These are phyloP conservation scores for Myrmecophaga tridactyla DNA, from an alignment of 2,113 vertebrate species.

Conservation along the genomic window DNA sequence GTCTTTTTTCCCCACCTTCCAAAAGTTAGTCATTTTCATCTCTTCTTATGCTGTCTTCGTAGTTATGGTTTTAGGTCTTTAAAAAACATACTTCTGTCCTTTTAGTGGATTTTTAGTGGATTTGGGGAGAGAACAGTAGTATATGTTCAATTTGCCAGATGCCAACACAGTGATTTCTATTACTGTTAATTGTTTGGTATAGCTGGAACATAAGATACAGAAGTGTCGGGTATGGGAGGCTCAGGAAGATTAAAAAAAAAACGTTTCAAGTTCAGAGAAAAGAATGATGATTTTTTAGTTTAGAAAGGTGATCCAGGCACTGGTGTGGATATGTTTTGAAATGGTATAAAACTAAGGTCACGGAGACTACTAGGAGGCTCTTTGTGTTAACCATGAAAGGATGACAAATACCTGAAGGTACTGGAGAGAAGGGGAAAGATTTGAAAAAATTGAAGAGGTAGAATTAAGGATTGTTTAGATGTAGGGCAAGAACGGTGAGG, in stretches of 20 bases:
- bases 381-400: background rate
- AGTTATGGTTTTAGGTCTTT: background rate
- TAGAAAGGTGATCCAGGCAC: background rate
- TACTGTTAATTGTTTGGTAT: background rate
- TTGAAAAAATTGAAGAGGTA: background rate
- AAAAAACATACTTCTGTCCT: background rate
- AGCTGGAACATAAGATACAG: background rate
- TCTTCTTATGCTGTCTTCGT: background rate
- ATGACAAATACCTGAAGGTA: background rate
- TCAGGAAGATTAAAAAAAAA: background rate
- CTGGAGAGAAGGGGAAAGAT: background rate
- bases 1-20: background rate
- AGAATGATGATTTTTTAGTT: background rate
- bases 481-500: background rate
- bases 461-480: constrained; percentile 3
- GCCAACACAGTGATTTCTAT: background rate
- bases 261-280: background rate
- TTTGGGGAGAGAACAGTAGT: background rate
- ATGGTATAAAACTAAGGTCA: background rate
- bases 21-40: background rate
- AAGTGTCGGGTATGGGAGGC: background rate
- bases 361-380: background rate
- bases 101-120: background rate
- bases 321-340: background rate
- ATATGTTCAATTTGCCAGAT: background rate